Evolutionary conservation across 2,113 vertebrate genomes (phyloP).

Genomic region (Megatriorchis doriae): DNA sequence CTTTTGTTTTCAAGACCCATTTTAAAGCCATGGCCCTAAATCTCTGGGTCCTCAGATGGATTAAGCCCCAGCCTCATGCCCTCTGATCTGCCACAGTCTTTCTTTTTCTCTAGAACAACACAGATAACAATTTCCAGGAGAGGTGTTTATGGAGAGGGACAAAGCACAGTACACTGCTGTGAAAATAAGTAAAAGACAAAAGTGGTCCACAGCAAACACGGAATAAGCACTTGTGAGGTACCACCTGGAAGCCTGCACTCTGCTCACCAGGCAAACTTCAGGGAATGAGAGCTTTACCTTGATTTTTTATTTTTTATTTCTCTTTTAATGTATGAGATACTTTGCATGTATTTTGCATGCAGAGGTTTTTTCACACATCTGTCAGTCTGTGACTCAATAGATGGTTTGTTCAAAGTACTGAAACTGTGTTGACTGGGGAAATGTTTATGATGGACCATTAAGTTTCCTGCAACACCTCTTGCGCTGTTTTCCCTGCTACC

Average conservation of each 20-base stretch:
- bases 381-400: conserved; percentile 6
- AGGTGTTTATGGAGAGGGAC: neutral
- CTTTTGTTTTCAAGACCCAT: neutral
- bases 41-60: neutral
- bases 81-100: neutral
- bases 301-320: neutral
- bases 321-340: neutral
- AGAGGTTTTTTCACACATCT: neutral
- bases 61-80: neutral
- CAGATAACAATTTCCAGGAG: neutral
- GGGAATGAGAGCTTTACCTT: neutral
- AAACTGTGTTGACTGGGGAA: neutral
- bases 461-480: conserved; percentile 44
- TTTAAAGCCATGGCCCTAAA: neutral
- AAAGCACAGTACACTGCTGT: neutral
- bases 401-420: conserved; percentile 28
- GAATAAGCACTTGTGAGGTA: neutral
- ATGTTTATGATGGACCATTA: conserved; percentile 40
- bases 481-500: neutral
- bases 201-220: neutral
- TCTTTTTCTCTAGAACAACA: neutral
- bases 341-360: neutral
- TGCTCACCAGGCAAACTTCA: neutral
- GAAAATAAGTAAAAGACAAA: neutral
- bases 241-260: neutral